Conservation (phyloP, 92 coral and sea anemone genomes). For the Actinernus sp. region DNA sequence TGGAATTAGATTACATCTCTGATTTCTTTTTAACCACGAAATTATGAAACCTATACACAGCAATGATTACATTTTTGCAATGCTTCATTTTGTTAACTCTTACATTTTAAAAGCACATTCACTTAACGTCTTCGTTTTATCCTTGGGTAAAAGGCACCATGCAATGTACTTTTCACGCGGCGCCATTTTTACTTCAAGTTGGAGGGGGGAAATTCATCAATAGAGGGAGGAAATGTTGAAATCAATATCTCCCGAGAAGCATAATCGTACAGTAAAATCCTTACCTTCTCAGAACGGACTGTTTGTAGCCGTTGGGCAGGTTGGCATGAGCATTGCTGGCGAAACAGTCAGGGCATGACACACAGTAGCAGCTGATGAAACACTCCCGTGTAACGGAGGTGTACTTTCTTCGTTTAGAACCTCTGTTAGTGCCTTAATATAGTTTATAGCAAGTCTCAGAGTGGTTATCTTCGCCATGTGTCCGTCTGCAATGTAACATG, state of each 20-base stretch:
- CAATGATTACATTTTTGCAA: no score
- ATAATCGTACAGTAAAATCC: neutral
- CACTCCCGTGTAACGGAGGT: neutral
- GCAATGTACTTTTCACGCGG: no score
- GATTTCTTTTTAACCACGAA: constrained; percentile 27
- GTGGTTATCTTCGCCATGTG: constrained; percentile 99
- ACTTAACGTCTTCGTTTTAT: neutral
- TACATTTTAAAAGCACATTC: no score
- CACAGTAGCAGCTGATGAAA: no score
- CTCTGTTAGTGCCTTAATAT: constrained; percentile 94
- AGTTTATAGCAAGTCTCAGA: constrained; percentile 94
- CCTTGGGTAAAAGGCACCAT: no score
- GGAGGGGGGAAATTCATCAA: no score
- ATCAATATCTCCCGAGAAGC: neutral
- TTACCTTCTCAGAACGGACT: constrained; percentile 6
- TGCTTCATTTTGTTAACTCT: no score
- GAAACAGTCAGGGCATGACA: constrained; percentile 16
- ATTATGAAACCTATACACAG: constrained; percentile 14
- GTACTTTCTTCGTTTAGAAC: constrained; percentile 77
- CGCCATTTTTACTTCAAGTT: no score
- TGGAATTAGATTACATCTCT: constrained; percentile 29
- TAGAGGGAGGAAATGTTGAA: no score
- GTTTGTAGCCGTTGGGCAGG: constrained; percentile 10
- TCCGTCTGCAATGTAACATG: constrained; percentile 99
- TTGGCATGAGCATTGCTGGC: constrained; percentile 19